Base-by-base conservation (phyloP, 2,113 vertebrate genomes). In the Trogon melanurus region DNA sequence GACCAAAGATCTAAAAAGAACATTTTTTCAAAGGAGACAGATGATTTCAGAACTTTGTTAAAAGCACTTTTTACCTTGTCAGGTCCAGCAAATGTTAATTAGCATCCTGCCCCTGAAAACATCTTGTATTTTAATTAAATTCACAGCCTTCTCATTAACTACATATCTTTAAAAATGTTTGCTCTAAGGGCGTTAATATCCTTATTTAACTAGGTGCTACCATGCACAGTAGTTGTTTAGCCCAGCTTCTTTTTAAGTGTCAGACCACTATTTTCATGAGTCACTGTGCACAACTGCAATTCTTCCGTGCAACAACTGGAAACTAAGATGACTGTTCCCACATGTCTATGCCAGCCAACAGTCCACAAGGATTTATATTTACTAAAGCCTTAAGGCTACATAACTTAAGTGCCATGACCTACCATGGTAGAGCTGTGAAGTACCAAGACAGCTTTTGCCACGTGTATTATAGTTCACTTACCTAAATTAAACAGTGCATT, bases 251-350 rank as follows among this genome's bases (percentile, higher is more conserved):
- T 96, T 85, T 91, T 18, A 56, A 94, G 65, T 30, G 25, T 58
- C 58, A 85, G 82, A 92, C 75, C 78, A 61, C 92, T 97, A 45
- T 57, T 94, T 92, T 81, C 82, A 64, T 71, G 89, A 80, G 69
- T 94, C 50, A 76, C 47, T 75, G 47, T 96, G 85, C 70, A 75
- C 72, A 91, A 82, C 73, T 93, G 87, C 86, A 96, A 85, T 90
- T 97, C 82, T 78, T 97, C 88, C 89, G 84, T 56, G 71, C 76
- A 96, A 94, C 88, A 94, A 91, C 38, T 69, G 44, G 91, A 96
- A 96, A 87, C 38, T 47, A 71, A 91, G 87, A 85, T 97, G 98
- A 98, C 97, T 97, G 92, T 57, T 98, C 91, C 96, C 98, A 98
- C 72, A 97, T 97, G 97, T 96, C 88, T 92, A 71, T 95, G 96